Evolutionary conservation across 2,797 vertebrate genomes (phyloP).

Genomic region (Cebuella pygmaea): DNA sequence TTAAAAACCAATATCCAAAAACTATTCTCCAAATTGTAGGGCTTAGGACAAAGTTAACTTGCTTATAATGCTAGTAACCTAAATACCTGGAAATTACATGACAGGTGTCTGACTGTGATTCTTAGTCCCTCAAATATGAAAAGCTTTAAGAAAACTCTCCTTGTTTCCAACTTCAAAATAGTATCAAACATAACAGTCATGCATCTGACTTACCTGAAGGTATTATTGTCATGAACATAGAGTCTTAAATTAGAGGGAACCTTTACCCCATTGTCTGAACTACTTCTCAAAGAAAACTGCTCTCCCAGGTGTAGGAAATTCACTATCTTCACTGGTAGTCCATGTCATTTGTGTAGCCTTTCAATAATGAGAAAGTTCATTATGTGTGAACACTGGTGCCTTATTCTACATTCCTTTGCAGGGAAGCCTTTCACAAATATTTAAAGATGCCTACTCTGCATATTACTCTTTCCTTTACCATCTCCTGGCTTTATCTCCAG

Average conservation of each 20-base stretch:
- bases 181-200: neutral
- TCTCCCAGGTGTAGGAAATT: neutral
- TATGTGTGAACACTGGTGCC: neutral
- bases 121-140: neutral
- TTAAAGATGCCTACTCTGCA: neutral
- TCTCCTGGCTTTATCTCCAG: neutral
- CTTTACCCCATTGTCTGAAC: neutral
- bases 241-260: neutral
- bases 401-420: neutral
- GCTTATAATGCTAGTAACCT: neutral
- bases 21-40: neutral
- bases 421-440: neutral
- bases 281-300: neutral
- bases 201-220: neutral
- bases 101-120: neutral
- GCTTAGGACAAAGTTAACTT: neutral
- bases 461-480: neutral
- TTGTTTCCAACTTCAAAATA: neutral
- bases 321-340: neutral
- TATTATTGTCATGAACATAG: neutral
- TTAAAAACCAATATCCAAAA: constrained; percentile 12
- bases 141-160: neutral
- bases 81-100: neutral
- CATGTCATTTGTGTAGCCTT: neutral
- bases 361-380: neutral